These are phyloP conservation scores for Anser brachyrhynchus DNA, from an alignment of 2,113 vertebrate genomes.

Conservation along the genomic window DNA sequence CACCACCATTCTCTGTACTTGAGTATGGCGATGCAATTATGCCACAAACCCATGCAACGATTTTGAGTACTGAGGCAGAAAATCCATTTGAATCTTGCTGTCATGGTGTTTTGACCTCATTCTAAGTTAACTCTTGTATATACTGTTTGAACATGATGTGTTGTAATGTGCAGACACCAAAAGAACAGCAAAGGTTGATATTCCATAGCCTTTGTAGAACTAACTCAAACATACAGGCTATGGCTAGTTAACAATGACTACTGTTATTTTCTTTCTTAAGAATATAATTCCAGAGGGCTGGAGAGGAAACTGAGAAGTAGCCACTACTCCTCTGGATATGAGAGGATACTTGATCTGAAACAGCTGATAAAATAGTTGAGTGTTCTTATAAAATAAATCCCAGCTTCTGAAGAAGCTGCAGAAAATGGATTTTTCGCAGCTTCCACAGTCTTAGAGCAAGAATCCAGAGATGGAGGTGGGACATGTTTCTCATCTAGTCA, in stretches of 20 bases:
- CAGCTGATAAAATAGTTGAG: slow-evolving; percentile 47
- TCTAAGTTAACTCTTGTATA: background rate
- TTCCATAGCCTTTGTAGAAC: slow-evolving; percentile 28
- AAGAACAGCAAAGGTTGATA: slow-evolving; percentile 36
- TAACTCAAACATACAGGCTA: background rate
- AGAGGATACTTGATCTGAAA: slow-evolving; percentile 35
- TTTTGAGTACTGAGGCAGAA: slow-evolving; percentile 2
- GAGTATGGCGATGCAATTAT: slow-evolving; percentile 17
- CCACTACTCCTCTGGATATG: background rate
- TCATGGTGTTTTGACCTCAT: slow-evolving; percentile 33
- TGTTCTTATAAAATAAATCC: slow-evolving; percentile 42
- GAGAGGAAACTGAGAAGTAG: background rate
- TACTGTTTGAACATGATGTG: background rate
- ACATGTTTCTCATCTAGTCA: slow-evolving; percentile 39
- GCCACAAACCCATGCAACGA: background rate
- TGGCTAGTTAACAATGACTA: background rate
- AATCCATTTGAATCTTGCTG: background rate
- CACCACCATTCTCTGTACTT: background rate
- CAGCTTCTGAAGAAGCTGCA: slow-evolving; percentile 59
- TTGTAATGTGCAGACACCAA: background rate
- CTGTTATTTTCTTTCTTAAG: background rate
- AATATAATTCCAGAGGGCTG: background rate
- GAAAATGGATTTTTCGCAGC: slow-evolving; percentile 60
- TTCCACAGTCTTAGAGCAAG: slow-evolving; percentile 40
- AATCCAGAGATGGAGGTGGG: slow-evolving; percentile 6